A percentile compares a stretch with the other conserved stretches of the same genome.
Evolutionary conservation across 2,797 vertebrate genomes (phyloP).

Genomic region (Centroberyx gerrardi): DNA sequence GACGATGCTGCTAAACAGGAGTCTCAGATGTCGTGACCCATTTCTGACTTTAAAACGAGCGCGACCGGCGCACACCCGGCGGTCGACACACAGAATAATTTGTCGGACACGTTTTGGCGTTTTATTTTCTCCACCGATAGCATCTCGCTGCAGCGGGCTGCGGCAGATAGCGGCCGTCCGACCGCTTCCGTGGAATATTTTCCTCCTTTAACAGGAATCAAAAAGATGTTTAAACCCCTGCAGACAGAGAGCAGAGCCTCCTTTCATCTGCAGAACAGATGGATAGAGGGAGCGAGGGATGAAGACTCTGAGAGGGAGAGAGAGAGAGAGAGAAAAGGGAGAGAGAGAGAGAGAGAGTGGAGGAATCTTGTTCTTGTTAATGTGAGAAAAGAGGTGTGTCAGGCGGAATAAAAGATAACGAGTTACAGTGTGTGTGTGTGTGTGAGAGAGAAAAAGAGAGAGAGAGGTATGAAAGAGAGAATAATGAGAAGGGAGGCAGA

Average conservation of each 20-base stretch:
- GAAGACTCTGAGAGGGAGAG: conserved; percentile 25
- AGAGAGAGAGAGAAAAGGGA: background rate
- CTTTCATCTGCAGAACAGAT: conserved; percentile 68
- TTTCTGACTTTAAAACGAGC: background rate
- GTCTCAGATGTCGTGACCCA: background rate
- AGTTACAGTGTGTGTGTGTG: conserved; percentile 38
- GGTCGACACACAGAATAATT: background rate
- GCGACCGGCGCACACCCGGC: background rate
- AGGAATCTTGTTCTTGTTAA: conserved; percentile 46
- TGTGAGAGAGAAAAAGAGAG: background rate
- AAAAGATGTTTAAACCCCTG: conserved; percentile 65
- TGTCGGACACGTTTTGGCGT: background rate
- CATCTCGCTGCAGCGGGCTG: conserved; percentile 26
- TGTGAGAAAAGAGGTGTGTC: conserved; percentile 22
- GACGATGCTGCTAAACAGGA: background rate
- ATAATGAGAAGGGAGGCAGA: conserved; percentile 33
- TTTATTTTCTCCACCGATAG: conserved; percentile 26
- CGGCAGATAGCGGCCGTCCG: conserved; percentile 26
- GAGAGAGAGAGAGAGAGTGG: background rate
- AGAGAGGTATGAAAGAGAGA: conserved; percentile 28
- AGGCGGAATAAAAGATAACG: conserved; percentile 47
- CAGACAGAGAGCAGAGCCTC: conserved; percentile 58
- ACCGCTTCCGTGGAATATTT: conserved; percentile 40
- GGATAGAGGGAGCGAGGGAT: conserved; percentile 37
- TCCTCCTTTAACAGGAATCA: conserved; percentile 55